phyloP scores from a whole-genome alignment of 2,797 vertebrate species.

The Garrulus glandarius region DNA sequence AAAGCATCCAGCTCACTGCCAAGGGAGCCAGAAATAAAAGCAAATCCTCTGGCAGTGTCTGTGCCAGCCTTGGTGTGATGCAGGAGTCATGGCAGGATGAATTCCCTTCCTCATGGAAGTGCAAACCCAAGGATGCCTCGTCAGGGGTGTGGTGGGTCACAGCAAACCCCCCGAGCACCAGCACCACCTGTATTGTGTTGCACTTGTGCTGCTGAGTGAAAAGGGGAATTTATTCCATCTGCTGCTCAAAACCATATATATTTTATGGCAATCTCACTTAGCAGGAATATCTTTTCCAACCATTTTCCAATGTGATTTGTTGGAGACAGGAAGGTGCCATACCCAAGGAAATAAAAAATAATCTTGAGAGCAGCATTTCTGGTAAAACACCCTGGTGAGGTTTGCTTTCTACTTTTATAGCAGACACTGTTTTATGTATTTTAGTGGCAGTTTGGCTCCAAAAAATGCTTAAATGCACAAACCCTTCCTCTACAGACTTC shows the following conservation, averaged over 20 bases:
- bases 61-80: not conserved
- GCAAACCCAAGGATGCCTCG: not conserved
- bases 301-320: constrained; percentile 30
- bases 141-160: not conserved
- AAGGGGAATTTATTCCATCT: not conserved
- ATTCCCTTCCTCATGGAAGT: not conserved
- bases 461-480: not conserved
- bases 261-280: constrained; percentile 47
- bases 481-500: not conserved
- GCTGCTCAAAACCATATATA: constrained; percentile 2
- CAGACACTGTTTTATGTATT: not conserved
- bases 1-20: not conserved
- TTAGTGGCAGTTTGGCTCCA: not conserved
- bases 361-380: not conserved
- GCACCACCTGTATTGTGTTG: not conserved
- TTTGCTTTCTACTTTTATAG: not conserved
- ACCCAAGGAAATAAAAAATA: constrained; percentile 14
- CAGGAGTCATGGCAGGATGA: not conserved
- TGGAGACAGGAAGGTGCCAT: constrained; percentile 13
- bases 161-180: not conserved
- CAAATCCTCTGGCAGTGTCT: not conserved
- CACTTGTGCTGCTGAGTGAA: not conserved
- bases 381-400: not conserved
- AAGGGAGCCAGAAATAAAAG: not conserved
- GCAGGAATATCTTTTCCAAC: constrained; percentile 7